Evolutionary conservation across 1,140 invertebrate species (phyloP).

Genomic region (Frieseomelitta varia): DNA sequence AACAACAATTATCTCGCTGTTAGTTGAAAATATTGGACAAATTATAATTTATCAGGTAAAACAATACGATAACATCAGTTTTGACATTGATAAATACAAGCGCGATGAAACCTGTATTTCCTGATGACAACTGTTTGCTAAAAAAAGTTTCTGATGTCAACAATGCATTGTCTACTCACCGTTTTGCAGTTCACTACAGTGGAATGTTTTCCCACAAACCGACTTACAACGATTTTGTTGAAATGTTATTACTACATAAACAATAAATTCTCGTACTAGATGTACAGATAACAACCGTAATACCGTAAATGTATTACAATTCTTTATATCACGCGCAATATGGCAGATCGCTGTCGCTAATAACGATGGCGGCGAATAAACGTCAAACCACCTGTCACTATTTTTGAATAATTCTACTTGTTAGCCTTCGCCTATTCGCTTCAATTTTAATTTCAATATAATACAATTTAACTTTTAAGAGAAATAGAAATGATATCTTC

Average conservation of each 20-base stretch:
- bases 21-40: not conserved
- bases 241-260: slow-evolving; percentile 41
- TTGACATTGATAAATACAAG: not conserved
- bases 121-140: slow-evolving; percentile 35
- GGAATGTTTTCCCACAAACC: slow-evolving; percentile 20
- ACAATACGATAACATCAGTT: not conserved
- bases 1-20: not conserved
- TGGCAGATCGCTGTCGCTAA: slow-evolving; percentile 74
- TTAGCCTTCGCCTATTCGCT: not conserved
- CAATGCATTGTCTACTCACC: slow-evolving; percentile 56
- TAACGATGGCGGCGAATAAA: slow-evolving; percentile 72
- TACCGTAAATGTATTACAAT: slow-evolving; percentile 56
- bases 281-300: slow-evolving; percentile 42
- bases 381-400: slow-evolving; percentile 79
- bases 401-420: not conserved
- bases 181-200: slow-evolving; percentile 14
- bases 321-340: slow-evolving; percentile 73
- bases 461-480: not conserved
- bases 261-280: slow-evolving; percentile 55
- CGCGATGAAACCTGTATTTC: not conserved
- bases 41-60: not conserved
- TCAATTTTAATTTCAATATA: slow-evolving; percentile 3
- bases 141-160: slow-evolving; percentile 55
- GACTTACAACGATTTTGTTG: not conserved
- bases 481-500: not conserved